Evolutionary conservation across 2,797 vertebrate species (phyloP).

Genomic region (Anableps anableps): DNA sequence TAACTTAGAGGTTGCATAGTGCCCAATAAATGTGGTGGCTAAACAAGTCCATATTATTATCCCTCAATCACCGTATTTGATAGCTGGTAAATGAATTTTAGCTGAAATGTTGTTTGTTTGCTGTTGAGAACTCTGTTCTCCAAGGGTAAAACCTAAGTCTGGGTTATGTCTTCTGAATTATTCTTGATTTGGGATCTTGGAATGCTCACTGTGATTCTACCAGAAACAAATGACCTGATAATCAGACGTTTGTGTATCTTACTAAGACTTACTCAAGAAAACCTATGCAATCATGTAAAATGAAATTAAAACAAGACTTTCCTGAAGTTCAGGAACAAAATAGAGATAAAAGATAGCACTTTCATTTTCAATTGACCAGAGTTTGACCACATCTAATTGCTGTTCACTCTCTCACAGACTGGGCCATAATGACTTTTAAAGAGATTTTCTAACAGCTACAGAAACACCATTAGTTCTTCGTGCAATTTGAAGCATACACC

Average conservation of each 20-base stretch:
- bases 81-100: too few relatives aligned
- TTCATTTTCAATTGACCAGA: background rate
- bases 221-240: background rate
- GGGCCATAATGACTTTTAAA: slow-evolving; percentile 12
- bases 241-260: background rate
- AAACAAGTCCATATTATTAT: too few relatives aligned
- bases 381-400: slow-evolving; percentile 1
- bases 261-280: background rate
- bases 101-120: too few relatives aligned
- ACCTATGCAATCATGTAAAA: background rate
- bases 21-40: too few relatives aligned
- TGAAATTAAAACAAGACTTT: background rate
- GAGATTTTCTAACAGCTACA: slow-evolving; percentile 34
- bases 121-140: background rate
- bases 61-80: too few relatives aligned
- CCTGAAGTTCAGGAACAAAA: background rate
- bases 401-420: slow-evolving; percentile 5
- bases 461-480: slow-evolving; percentile 50
- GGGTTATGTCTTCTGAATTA: background rate
- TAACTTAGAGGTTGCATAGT: background rate
- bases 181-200: background rate
- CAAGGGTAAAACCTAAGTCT: background rate
- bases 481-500: slow-evolving; percentile 37
- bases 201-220: background rate
- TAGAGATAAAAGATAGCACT: background rate